Evolutionary conservation across 92 coral and sea anemone genomes (phyloP).

Genomic region (Bergia puertoricense): DNA sequence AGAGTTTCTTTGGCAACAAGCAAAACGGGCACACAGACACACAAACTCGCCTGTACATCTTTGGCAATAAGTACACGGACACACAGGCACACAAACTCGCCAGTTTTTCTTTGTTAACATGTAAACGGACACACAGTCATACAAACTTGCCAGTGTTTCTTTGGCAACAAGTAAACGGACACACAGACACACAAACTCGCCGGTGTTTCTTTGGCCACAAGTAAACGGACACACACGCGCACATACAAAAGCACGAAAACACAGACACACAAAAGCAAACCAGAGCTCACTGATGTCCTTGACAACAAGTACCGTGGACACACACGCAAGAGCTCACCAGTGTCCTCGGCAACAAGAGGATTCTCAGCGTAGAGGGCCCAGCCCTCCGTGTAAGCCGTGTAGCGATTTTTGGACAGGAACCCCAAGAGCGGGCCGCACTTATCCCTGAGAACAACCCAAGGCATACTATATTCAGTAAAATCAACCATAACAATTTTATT

Average conservation of each 20-base stretch:
- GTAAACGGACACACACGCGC: not conserved
- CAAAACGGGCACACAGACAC: not conserved
- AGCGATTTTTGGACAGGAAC: conserved; percentile 53
- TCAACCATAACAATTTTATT: not conserved
- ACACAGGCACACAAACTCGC: not conserved
- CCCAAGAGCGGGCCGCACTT: conserved; percentile 67
- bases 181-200: not conserved
- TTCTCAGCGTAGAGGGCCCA: conserved; percentile 87
- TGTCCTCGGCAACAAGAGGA: conserved; percentile 72
- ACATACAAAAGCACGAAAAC: too few species aligned
- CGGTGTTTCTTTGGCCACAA: not conserved
- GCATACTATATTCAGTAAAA: not conserved
- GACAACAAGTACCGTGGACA: conserved; percentile 38
- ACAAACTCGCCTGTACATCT: too few species aligned
- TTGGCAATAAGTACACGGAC: too few species aligned
- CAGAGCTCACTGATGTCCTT: conserved; percentile 63
- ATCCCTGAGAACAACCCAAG: conserved; percentile 40
- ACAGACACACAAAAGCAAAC: too few species aligned
- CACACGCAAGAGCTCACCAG: conserved; percentile 48
- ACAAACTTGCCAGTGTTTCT: too few species aligned
- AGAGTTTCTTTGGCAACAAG: too few species aligned
- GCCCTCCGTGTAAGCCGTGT: conserved; percentile 78
- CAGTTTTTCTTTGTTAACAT: not conserved
- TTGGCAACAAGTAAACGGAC: too few species aligned
- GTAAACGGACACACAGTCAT: not conserved